Evolutionary conservation across 2,888 invertebrate species (phyloP).

Genomic region (Calliphora vomitoria): DNA sequence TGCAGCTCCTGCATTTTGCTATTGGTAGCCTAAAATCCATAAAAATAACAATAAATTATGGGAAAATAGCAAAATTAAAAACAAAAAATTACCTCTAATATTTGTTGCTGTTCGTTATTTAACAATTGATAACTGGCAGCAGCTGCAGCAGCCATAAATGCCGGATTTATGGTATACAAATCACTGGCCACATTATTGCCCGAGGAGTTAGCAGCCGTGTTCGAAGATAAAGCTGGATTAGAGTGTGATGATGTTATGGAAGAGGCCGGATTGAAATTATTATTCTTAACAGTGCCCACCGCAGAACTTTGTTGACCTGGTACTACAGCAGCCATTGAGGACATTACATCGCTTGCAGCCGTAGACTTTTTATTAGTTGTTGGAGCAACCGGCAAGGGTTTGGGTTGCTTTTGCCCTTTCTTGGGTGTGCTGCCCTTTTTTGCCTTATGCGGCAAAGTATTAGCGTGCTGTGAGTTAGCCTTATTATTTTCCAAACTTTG

Average conservation of each 20-base stretch:
- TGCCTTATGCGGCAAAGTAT: constrained; percentile 81
- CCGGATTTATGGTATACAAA: constrained; percentile 77
- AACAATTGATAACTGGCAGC: constrained; percentile 80
- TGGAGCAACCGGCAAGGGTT: constrained; percentile 78
- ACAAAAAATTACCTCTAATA: constrained; percentile 78
- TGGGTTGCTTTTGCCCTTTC: constrained; percentile 83
- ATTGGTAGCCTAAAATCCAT: constrained; percentile 79
- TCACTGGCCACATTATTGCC: constrained; percentile 70
- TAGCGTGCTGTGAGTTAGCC: constrained; percentile 60
- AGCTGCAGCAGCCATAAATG: constrained; percentile 77
- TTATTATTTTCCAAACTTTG: constrained; percentile 69
- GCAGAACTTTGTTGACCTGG: constrained; percentile 74
- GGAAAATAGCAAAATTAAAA: constrained; percentile 23
- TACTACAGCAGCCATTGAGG: constrained; percentile 78
- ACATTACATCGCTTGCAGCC: constrained; percentile 78
- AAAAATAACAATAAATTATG: neutral
- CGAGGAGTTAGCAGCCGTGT: constrained; percentile 63
- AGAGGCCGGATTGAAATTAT: constrained; percentile 71
- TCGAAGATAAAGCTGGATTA: constrained; percentile 68
- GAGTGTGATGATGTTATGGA: constrained; percentile 66
- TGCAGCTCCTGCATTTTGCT: constrained; percentile 87
- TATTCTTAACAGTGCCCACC: constrained; percentile 77
- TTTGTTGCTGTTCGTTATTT: constrained; percentile 81
- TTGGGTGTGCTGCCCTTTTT: constrained; percentile 76
- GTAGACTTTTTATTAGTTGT: constrained; percentile 69